Conservation (phyloP, 1,140 invertebrate species). For the Polypedilum vanderplanki region DNA sequence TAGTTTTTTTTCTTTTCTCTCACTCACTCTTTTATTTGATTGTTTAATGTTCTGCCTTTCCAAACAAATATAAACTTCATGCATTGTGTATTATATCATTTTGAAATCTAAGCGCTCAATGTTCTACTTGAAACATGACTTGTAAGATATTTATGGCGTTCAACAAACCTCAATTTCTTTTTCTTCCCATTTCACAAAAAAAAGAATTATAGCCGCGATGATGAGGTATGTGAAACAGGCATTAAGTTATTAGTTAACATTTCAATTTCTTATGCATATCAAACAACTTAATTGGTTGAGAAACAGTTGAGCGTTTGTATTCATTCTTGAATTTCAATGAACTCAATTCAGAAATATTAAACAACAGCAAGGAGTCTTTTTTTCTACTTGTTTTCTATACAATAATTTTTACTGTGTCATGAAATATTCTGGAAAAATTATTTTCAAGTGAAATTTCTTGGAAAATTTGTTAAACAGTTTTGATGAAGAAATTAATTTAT, state of each 20-base stretch:
- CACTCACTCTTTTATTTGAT: background rate
- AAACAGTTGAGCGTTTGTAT: no score
- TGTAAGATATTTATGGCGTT: background rate
- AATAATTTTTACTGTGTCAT: no score
- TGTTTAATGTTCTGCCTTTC: background rate
- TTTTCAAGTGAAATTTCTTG: no score
- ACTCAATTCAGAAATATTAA: no score
- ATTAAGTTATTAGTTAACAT: slow-evolving; percentile 20
- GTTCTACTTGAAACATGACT: slow-evolving; percentile 17
- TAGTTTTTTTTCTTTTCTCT: background rate
- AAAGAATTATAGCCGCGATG: background rate
- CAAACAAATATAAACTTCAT: slow-evolving; percentile 8
- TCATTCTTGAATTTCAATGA: no score
- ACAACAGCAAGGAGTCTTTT: no score
- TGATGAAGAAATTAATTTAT: no score
- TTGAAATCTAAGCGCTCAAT: slow-evolving; percentile 12
- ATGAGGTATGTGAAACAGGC: slow-evolving; percentile 10
- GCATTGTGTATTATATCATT: background rate
- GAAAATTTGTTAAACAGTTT: no score
- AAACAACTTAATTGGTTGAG: slow-evolving; percentile 6
- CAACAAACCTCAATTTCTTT: background rate
- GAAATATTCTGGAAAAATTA: no score
- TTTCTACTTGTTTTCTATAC: no score
- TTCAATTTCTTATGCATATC: slow-evolving; percentile 14
- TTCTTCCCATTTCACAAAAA: background rate